Conservation (phyloP, 1,140 invertebrate genomes). For the Sitophilus oryzae region DNA sequence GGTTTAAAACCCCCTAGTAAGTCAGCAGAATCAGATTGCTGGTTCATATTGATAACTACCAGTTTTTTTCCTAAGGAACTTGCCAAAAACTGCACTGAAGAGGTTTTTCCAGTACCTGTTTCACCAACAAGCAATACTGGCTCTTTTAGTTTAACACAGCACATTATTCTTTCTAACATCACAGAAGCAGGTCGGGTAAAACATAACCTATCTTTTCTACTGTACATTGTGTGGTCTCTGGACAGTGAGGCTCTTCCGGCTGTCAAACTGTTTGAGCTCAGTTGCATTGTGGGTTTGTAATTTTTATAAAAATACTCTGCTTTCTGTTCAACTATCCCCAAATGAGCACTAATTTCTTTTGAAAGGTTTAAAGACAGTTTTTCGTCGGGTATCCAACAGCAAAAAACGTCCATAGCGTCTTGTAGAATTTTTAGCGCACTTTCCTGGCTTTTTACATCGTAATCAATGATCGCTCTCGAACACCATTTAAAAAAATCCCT, state of each 20-base stretch:
- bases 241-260: constrained; percentile 33
- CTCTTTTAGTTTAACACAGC: constrained; percentile 76
- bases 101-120: constrained; percentile 98
- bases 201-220: constrained; percentile 60
- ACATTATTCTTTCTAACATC: constrained; percentile 81
- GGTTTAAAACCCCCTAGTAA: constrained; percentile 96
- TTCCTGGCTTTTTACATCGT: constrained; percentile 66
- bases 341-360: constrained; percentile 66
- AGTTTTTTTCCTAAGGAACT: constrained; percentile 76
- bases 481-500: constrained; percentile 94
- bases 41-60: constrained; percentile 98
- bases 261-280: constrained; percentile 38
- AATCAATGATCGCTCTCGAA: constrained; percentile 65
- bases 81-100: constrained; percentile 90
- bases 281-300: constrained; percentile 70
- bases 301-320: constrained; percentile 72
- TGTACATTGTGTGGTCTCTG: constrained; percentile 41
- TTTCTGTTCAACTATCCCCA: constrained; percentile 78
- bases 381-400: constrained; percentile 62
- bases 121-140: constrained; percentile 95
- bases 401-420: constrained; percentile 89
- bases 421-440: constrained; percentile 75
- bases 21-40: constrained; percentile 96
- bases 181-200: constrained; percentile 72
- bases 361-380: constrained; percentile 60